Evolutionary conservation across 2,888 invertebrate genomes (phyloP), one percentile per base, ranked within the genome.

Genomic region (Ichneumoninae sp.): DNA sequence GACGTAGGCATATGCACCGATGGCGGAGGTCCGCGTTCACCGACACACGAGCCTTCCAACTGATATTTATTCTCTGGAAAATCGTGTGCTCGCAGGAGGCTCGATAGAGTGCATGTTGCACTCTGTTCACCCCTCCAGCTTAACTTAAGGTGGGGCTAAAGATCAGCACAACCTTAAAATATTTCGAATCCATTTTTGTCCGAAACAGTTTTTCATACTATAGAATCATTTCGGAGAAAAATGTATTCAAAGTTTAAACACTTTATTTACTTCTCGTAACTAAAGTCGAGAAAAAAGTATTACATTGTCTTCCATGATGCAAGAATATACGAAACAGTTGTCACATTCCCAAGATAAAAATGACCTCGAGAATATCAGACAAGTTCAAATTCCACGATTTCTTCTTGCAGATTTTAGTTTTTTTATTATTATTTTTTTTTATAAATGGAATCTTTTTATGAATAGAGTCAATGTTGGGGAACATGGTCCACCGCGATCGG

Each of bases 1-100:
- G 30, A 60, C 30, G 19, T 16, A 82, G 72, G 65, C 78, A 74
- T 44, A 72, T 74, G 57, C 77, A 57, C 47, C 62, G 66, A 66
- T 40, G 52, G 54, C n/a, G 40, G 66, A 66, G 65, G 22, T 40
- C n/a, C 54, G 76, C 52, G 22, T 66, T 22, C 47, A 22, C 33
- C 19, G 50, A 1, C 26, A 60, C 60, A 30, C 13, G 50, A 22
- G 65, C 13, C n/a, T 50, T 13, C 52, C 69, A 8, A 26, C 60
- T 44, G 26, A 26, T 79, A 80, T 69, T 30, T 71, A 60, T 68
- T 50, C 3, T 16, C 16, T 60, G 22, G 62, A 33, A 79, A 74
- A 33, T 69, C n/a, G 50, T 30, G 40, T 40, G 50, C 40, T 47
- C 26, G 7, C 26, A 6, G 16, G 44, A 54, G 19, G 8, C 22